Base-by-base conservation (phyloP, 2,888 invertebrate genomes). In the Sphaerophoria rueppellii region DNA sequence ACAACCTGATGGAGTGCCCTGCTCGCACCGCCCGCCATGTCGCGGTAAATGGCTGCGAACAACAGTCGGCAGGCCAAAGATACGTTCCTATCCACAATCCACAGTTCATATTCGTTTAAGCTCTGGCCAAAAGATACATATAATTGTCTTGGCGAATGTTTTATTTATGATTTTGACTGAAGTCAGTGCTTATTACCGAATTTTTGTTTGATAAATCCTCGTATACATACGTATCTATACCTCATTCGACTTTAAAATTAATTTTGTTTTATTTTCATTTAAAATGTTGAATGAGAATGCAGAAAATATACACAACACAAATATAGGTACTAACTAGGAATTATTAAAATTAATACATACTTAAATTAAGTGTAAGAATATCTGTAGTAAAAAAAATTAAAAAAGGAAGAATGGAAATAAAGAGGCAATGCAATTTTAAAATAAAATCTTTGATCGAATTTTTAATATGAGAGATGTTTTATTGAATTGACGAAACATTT, bases 41-140 rank as follows among this genome's bases (percentile, higher is more conserved):
- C 96, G 96, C 89, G 98, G 98, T 48, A 96, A 97, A 90, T 98
- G 97, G 97, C 92, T 96, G 60, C 94, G 97, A 60, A 90, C 93
- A 74, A 92, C 92, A 82, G 90, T 93, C 0, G 91, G 90, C 0
- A 89, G 91, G 87, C 91, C 91, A 73, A 91, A 91, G 87, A 92
- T 91, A 87, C 92, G 92, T 88, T 88, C 89, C 88, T 90, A 90
- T 79, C 90, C 92, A 63, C 91, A 92, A 86, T 79, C 90, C 92
- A 63, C 91, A 92, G 86, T 92, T 92, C 87, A 91, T 90, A 88
- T 92, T 92, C 82, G 91, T 92, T 89, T 92, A 92, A 90, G 7
- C 12, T 34, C 48, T 16, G 55, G 72, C 61, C 61, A 46, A 61
- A 46, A 74, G 71, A 37, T 75, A 83, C 83, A 80, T 80, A 24